These are phyloP conservation scores for Uria lomvia DNA, from an alignment of 2,113 vertebrate genomes.

Conservation along the genomic window DNA sequence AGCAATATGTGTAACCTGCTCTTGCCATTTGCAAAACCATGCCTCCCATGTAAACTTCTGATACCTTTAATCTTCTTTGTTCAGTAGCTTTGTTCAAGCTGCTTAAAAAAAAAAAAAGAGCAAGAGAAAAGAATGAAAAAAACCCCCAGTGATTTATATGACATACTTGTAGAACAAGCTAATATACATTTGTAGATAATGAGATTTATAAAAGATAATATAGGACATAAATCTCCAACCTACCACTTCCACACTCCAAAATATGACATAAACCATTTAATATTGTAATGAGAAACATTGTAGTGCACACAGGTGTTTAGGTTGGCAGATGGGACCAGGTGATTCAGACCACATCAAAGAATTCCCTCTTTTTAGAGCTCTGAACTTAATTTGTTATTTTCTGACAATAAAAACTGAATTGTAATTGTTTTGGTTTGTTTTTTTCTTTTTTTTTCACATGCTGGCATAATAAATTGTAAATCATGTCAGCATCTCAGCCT, in stretches of 20 bases:
- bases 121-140: not conserved
- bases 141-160: conserved; percentile 33
- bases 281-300: conserved; percentile 55
- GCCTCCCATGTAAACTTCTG: not conserved
- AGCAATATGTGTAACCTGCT: not conserved
- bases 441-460: not conserved
- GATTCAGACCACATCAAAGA: conserved; percentile 69
- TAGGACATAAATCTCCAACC: conserved; percentile 57
- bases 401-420: conserved; percentile 49
- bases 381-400: conserved; percentile 62
- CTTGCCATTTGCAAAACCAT: not conserved
- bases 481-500: conserved; percentile 35
- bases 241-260: conserved; percentile 40
- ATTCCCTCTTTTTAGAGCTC: conserved; percentile 38
- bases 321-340: conserved; percentile 55
- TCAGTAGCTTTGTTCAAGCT: not conserved
- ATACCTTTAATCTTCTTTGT: not conserved
- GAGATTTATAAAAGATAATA: conserved; percentile 64
- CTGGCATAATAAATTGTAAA: conserved; percentile 33
- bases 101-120: not conserved
- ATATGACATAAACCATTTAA: conserved; percentile 65
- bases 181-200: conserved; percentile 48
- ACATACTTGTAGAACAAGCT: conserved; percentile 48
- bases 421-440: not conserved
- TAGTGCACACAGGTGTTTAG: conserved; percentile 31